Evolutionary conservation across 1,140 invertebrate genomes (phyloP).

Genomic region (Trinorchestia longiramus): DNA sequence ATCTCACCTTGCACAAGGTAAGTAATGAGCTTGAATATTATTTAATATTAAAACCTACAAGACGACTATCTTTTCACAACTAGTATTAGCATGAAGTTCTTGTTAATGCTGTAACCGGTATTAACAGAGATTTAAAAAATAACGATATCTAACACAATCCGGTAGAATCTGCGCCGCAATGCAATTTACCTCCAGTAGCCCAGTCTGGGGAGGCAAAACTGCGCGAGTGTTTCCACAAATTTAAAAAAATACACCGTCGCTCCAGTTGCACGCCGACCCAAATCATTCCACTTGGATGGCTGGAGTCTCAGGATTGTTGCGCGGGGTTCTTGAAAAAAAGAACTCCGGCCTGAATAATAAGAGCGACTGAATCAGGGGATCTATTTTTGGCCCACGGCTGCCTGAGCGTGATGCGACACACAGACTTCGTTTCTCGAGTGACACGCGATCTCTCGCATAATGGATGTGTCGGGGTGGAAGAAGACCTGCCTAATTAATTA

Average conservation of each 20-base stretch:
- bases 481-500: background rate
- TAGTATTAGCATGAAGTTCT: background rate
- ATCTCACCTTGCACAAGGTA: background rate
- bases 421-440: background rate
- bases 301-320: too few species aligned
- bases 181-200: background rate
- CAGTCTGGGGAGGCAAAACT: background rate
- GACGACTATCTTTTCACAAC: background rate
- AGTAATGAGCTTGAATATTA: background rate
- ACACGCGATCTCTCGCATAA: background rate
- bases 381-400: slow-evolving; percentile 8
- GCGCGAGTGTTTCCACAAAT: background rate
- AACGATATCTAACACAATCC: background rate
- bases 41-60: background rate
- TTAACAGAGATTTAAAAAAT: too few species aligned
- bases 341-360: background rate
- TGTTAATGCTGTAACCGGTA: background rate
- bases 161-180: background rate
- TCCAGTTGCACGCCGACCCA: background rate
- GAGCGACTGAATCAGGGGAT: background rate
- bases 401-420: background rate
- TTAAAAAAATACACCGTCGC: background rate
- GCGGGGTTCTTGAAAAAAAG: too few species aligned
- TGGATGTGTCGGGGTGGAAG: background rate
- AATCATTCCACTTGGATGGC: slow-evolving; percentile 6